A percentile compares a stretch with the other conserved stretches of the same genome.
phyloP scores from a whole-genome alignment of 1,140 invertebrate genomes.

The Drosophila melanogaster region Release_6_plus_ISO1_MT NC_004354.4:4900501-4901000 shows the following conservation, averaged over 20 bases:
- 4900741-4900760: constrained; percentile 63
- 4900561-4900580: constrained; percentile 48
- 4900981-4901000: constrained; percentile 81
- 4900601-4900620: constrained; percentile 32
- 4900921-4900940: constrained; percentile 44
- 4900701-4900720: constrained; percentile 56
- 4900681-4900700: constrained; percentile 48
- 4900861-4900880: constrained; percentile 17
- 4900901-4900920: neutral
- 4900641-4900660: constrained; percentile 14
- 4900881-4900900: constrained; percentile 9
- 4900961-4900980: constrained; percentile 82
- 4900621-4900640: constrained; percentile 2
- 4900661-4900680: constrained; percentile 12
- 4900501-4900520: constrained; percentile 41
- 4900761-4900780: neutral
- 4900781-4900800: constrained; percentile 56
- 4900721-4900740: constrained; percentile 51
- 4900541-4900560: neutral
- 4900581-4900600: constrained; percentile 35
- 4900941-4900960: constrained; percentile 80
- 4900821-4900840: constrained; percentile 81
- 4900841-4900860: constrained; percentile 73
- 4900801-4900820: constrained; percentile 82
- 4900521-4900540: constrained; percentile 45